Conservation (phyloP, 1,140 invertebrate genomes). For the Catajapyx aquilonaris region DNA sequence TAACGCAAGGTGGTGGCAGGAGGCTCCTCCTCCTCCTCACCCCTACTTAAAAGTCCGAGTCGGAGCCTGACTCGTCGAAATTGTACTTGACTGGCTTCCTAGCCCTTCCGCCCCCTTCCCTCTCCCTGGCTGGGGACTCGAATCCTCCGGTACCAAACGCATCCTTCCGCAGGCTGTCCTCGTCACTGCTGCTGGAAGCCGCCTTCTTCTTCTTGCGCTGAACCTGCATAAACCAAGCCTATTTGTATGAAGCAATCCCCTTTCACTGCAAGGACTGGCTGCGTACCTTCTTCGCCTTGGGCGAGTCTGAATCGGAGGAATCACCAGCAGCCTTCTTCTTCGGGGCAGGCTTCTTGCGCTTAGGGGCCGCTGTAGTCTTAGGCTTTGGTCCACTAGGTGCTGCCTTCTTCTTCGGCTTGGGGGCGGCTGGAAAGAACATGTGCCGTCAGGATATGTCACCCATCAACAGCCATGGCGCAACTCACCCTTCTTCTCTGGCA, state of each 20-base stretch:
- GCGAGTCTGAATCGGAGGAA: constrained; percentile 16
- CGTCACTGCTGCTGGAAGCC: constrained; percentile 14
- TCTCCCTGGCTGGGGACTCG: too few species aligned
- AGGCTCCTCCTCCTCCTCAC: too few species aligned
- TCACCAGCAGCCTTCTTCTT: constrained; percentile 16
- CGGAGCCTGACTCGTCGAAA: constrained; percentile 11
- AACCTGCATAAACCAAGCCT: too few species aligned
- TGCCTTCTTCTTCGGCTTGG: constrained; percentile 3
- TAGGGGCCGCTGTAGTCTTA: too few species aligned
- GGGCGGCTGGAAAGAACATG: too few species aligned
- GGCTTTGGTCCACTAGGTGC: neutral
- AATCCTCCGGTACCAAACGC: too few species aligned
- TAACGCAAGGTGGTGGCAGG: too few species aligned
- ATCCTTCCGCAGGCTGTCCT: constrained; percentile 12
- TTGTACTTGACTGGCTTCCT: constrained; percentile 18
- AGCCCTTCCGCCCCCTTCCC: constrained; percentile 14
- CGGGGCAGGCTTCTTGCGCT: constrained; percentile 13
- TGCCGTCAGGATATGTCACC: too few species aligned
- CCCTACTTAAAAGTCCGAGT: too few species aligned
- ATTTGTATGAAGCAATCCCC: too few species aligned
- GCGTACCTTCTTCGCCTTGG: too few species aligned
- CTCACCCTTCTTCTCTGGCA: neutral
- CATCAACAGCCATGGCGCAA: neutral
- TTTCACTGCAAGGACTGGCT: too few species aligned
- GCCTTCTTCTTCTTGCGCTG: constrained; percentile 11